A percentile compares a stretch with the other conserved stretches of the same genome.
Conservation (phyloP, 2,888 invertebrate species). For the Synergus gifuensis region DNA sequence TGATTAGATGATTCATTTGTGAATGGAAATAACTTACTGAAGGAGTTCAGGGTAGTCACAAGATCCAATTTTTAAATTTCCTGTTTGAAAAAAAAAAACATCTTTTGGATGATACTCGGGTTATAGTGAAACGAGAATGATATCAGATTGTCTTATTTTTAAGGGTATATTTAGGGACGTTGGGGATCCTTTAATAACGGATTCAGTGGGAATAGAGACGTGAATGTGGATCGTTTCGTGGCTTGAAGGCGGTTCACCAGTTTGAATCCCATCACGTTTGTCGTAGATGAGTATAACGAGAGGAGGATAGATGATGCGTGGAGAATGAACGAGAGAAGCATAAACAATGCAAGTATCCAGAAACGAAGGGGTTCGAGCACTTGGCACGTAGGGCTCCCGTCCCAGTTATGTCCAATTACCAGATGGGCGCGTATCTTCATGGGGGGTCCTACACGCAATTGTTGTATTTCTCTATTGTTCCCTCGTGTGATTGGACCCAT, state of each 20-base stretch:
- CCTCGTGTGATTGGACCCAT: conserved; percentile 73
- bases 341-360: conserved; percentile 74
- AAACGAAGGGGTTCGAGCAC: conserved; percentile 72
- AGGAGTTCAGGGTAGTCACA: no score
- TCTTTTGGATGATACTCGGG: no score
- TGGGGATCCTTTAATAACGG: conserved; percentile 33
- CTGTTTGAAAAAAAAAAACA: no score
- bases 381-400: conserved; percentile 75
- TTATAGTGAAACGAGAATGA: neutral
- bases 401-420: conserved; percentile 75
- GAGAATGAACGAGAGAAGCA: conserved; percentile 52
- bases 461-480: conserved; percentile 76
- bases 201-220: conserved; percentile 4
- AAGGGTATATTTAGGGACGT: conserved; percentile 29
- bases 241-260: conserved; percentile 37
- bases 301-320: conserved; percentile 55
- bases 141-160: conserved; percentile 7
- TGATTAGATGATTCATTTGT: neutral
- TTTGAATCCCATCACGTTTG: conserved; percentile 38
- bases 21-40: no score
- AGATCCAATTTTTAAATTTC: no score
- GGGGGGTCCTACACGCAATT: conserved; percentile 77
- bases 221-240: conserved; percentile 38
- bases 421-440: conserved; percentile 74
- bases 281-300: conserved; percentile 45